phyloP scores from a whole-genome alignment of 2,888 invertebrate genomes.

The Hylaea fasciaria region DNA sequence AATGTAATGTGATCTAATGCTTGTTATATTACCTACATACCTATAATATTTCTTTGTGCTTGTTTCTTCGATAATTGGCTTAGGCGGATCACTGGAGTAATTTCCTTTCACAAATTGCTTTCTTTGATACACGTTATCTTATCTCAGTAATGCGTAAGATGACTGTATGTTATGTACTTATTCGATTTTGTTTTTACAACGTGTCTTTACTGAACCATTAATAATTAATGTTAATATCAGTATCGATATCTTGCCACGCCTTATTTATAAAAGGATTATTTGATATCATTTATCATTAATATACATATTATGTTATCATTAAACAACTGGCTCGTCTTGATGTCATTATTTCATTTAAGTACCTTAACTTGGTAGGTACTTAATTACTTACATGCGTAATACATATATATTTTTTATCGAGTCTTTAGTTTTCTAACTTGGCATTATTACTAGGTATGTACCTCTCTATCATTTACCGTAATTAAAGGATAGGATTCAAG shows the following conservation, averaged over 20 bases:
- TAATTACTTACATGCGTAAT: slow-evolving; percentile 20
- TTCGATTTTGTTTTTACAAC: slow-evolving; percentile 9
- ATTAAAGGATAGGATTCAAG: too few species aligned
- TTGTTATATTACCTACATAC: slow-evolving; percentile 33
- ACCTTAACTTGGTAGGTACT: too few species aligned
- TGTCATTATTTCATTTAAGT: slow-evolving; percentile 14
- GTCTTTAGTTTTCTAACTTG: too few species aligned
- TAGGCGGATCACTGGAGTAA: slow-evolving; percentile 46
- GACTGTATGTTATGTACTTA: too few species aligned
- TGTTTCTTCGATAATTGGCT: slow-evolving; percentile 50
- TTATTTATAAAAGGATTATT: slow-evolving; percentile 29
- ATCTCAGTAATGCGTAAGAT: slow-evolving; percentile 18
- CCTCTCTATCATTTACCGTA: neutral
- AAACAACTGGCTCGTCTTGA: too few species aligned
- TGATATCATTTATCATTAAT: neutral
- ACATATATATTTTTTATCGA: neutral
- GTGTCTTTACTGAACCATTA: slow-evolving; percentile 1
- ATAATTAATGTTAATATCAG: neutral
- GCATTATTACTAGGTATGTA: too few species aligned
- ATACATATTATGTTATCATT: too few species aligned
- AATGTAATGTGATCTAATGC: slow-evolving; percentile 39
- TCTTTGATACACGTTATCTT: slow-evolving; percentile 25
- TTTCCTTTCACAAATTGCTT: slow-evolving; percentile 35
- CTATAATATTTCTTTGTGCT: slow-evolving; percentile 36
- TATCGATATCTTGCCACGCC: slow-evolving; percentile 27